Conservation (phyloP, 2,113 vertebrate genomes). For the Syrmaticus mikado region DNA sequence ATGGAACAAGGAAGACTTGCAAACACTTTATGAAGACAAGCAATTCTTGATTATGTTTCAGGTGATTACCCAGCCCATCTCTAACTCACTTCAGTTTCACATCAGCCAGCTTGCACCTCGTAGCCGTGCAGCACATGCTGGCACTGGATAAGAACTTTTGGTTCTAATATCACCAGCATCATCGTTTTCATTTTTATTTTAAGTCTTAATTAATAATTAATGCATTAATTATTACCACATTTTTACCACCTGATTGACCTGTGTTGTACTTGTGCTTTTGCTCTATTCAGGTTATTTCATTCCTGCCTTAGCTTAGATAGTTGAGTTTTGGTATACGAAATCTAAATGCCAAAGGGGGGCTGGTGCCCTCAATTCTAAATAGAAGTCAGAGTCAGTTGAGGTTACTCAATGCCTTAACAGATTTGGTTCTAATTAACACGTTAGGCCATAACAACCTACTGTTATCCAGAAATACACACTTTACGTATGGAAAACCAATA, state of each 20-base stretch:
- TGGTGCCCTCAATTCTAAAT: conserved; percentile 28
- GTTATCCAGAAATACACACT: not conserved
- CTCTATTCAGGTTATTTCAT: not conserved
- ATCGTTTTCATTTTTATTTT: not conserved
- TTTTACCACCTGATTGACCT: not conserved
- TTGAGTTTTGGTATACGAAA: not conserved
- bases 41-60: not conserved
- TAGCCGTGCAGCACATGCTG: rapidly evolving
- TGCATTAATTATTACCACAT: not conserved
- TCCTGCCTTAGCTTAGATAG: not conserved
- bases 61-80: not conserved
- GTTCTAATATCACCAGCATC: not conserved
- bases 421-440: conserved; percentile 58
- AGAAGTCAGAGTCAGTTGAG: conserved; percentile 33
- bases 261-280: not conserved
- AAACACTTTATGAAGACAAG: not conserved
- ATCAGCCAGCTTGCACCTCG: not conserved
- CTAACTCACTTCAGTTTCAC: not conserved
- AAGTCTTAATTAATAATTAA: not conserved
- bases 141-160: not conserved
- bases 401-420: not conserved
- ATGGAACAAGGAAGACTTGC: not conserved
- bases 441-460: conserved; percentile 4
- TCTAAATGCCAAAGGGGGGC: not conserved
- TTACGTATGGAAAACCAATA: conserved; percentile 54